Evolutionary conservation across 2,113 vertebrate species (phyloP).

Genomic region (Cyprinodon brontotheroides): DNA sequence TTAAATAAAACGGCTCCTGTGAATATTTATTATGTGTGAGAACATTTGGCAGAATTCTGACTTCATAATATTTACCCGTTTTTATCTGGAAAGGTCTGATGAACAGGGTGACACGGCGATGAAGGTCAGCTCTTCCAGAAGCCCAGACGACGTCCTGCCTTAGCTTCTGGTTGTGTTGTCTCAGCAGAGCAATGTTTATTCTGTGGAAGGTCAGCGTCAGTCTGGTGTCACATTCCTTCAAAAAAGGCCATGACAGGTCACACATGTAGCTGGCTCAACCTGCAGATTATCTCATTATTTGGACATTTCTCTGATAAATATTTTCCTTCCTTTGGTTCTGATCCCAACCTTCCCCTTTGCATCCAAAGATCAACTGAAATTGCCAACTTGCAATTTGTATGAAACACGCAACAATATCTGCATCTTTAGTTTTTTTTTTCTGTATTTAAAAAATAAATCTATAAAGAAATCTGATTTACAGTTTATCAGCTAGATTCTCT

Average conservation of each 20-base stretch:
- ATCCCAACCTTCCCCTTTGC: not conserved
- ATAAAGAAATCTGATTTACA: too few species aligned
- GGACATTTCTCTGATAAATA: conserved; percentile 4
- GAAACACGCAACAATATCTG: too few species aligned
- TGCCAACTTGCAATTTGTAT: not conserved
- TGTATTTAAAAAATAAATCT: too few species aligned
- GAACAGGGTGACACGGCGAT: not conserved
- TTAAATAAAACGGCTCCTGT: too few species aligned
- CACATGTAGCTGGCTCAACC: conserved; percentile 16
- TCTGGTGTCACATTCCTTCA: conserved; percentile 15
- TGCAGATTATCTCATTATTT: not conserved
- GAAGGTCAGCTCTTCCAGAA: conserved; percentile 20
- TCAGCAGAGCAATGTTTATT: not conserved
- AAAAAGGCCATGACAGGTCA: conserved; percentile 42
- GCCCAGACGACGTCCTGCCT: not conserved
- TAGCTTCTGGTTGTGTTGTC: not conserved
- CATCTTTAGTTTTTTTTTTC: not conserved
- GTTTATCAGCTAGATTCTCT: not conserved
- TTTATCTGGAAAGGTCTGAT: not conserved
- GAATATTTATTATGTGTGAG: too few species aligned
- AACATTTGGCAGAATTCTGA: too few species aligned
- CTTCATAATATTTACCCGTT: not conserved
- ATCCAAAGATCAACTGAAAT: not conserved
- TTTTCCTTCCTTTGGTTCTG: not conserved
- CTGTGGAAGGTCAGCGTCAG: conserved; percentile 29